Evolutionary conservation across 1,140 invertebrate genomes (phyloP).

Genomic region (Pseudomyrmex sp.): DNA sequence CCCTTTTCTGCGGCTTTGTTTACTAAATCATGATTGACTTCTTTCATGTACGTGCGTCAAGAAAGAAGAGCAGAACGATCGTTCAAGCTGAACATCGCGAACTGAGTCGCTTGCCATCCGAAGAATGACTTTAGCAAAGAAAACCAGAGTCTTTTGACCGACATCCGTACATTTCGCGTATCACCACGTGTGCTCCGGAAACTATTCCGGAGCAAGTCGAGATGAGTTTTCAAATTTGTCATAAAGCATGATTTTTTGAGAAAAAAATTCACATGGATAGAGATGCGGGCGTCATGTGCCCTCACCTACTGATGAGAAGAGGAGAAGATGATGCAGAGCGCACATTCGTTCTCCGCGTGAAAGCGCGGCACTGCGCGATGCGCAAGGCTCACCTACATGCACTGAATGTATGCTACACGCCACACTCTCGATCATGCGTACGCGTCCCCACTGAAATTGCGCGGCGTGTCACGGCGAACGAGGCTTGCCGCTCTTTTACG

Average conservation of each 20-base stretch:
- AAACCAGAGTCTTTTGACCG: too few species aligned
- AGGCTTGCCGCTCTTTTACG: neutral
- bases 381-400: slow-evolving; percentile 64
- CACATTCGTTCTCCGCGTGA: slow-evolving; percentile 17
- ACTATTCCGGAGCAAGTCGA: neutral
- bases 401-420: slow-evolving; percentile 41
- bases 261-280: neutral
- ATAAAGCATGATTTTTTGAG: neutral
- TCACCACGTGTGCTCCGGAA: too few species aligned
- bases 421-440: slow-evolving; percentile 5
- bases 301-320: too few species aligned
- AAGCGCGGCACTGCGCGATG: slow-evolving; percentile 63
- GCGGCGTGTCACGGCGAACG: slow-evolving; percentile 54
- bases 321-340: slow-evolving; percentile 4
- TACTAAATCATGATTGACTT: slow-evolving; percentile 12
- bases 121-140: too few species aligned
- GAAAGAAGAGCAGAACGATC: neutral
- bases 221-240: neutral
- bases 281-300: neutral
- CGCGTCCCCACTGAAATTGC: slow-evolving; percentile 68
- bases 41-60: neutral
- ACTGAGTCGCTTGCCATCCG: neutral
- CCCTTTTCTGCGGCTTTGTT: slow-evolving; percentile 15
- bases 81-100: neutral
- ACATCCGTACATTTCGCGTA: too few species aligned